Evolutionary conservation across 1,140 invertebrate species (phyloP), one percentile per base, ranked within the genome.

Genomic region (Drosophila guanche): DNA sequence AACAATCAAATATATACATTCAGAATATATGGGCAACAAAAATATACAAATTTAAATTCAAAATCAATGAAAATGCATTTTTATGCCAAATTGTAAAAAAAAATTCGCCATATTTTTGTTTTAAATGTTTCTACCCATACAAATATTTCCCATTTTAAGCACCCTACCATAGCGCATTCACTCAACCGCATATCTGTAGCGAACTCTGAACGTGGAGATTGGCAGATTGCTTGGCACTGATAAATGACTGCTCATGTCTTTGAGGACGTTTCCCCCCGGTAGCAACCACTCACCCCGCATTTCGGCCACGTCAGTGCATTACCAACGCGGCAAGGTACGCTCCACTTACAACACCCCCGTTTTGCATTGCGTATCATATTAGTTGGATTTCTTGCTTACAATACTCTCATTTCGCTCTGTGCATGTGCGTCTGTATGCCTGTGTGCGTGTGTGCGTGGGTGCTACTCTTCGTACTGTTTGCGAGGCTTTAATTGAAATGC

Each of bases 401-500:
- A 56, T 46, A 10, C 10, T 37, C 48, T 41, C 54, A 58, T 65
- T 74, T 50, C 60, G 0, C 16, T 20, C 16, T 20, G 16, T 20
- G 16, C 1, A 20, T 58, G 48, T 56, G 51, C 56, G 16, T 46
- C 48, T 61, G 46, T 20, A 20, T 20, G 16, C 16, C 16, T 20
- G 16, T 20, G 16, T 20, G 16, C 16, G 16, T 48, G 50, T 33
- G 50, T 62, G 29, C 67, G 33, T 55, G 50, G 41, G 55, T 40
- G 43, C 14, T 56, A 4, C 7, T 22, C 20, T 59, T 20, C 25
- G 48, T 53, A 68, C 42, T 42, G 47, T 43, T 46, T 65, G 54
- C 52, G 51, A 58, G 40, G 41, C 70, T 84, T 75, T 79, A 84
- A 84, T 79, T 84, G 63, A 83, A 84, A 83, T 83, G 71, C 57